Evolutionary conservation across 2,113 vertebrate genomes (phyloP).

Genomic region (Dendropsophus ebraccatus): DNA sequence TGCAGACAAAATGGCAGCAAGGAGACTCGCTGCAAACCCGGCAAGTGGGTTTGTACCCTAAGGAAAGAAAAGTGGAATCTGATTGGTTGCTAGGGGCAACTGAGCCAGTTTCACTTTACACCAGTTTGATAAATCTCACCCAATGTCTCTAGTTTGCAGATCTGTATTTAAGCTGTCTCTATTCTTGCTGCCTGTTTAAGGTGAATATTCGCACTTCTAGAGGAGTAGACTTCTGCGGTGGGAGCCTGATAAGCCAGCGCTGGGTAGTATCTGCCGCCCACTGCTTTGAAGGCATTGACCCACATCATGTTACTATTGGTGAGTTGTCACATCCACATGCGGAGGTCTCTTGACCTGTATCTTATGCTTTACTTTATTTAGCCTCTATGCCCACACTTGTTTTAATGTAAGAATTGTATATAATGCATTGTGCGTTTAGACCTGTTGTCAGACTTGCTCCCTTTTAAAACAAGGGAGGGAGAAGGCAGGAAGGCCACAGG

Average conservation of each 20-base stretch:
- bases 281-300: constrained; percentile 69
- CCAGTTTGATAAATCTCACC: too few relatives aligned
- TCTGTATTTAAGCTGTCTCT: background rate
- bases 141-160: background rate
- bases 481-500: too few relatives aligned
- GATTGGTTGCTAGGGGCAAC: too few relatives aligned
- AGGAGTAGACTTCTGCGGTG: constrained; percentile 78
- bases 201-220: constrained; percentile 73
- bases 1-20: too few relatives aligned
- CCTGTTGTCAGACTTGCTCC: background rate
- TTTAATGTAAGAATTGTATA: background rate
- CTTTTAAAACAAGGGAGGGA: background rate
- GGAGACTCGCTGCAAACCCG: too few relatives aligned
- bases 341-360: too few relatives aligned
- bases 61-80: too few relatives aligned
- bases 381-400: too few relatives aligned
- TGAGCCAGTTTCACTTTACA: too few relatives aligned
- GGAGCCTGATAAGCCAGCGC: constrained; percentile 74
- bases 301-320: constrained; percentile 78
- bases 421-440: background rate
- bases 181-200: constrained; percentile 62
- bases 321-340: constrained; percentile 53
- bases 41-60: too few relatives aligned
- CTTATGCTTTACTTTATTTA: too few relatives aligned
- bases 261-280: constrained; percentile 86